phyloP scores from a whole-genome alignment of 2,797 vertebrate genomes.

The Clarias platycephalus region DNA sequence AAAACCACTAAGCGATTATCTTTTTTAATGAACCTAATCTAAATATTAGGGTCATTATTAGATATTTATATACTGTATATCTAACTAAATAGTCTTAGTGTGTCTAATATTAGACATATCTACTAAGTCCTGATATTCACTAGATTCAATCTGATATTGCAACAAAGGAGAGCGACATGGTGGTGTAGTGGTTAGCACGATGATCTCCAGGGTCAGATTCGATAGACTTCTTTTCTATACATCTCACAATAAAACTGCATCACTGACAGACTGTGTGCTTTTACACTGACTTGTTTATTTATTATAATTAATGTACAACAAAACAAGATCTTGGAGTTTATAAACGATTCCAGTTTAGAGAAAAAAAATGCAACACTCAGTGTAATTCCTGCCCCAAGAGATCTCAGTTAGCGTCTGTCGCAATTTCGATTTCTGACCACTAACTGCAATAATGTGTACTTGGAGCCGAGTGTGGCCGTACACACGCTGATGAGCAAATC shows the following conservation, averaged over 20 bases:
- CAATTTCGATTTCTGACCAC: background rate
- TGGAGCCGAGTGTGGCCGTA: background rate
- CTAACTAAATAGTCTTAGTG: no score
- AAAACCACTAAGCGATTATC: no score
- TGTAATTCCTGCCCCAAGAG: background rate
- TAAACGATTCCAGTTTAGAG: background rate
- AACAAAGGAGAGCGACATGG: no score
- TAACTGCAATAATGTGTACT: background rate
- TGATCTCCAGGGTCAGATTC: no score
- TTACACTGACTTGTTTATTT: background rate
- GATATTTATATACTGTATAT: no score
- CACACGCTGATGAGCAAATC: background rate
- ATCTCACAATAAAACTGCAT: background rate
- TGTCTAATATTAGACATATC: no score
- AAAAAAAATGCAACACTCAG: background rate
- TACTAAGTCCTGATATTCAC: no score
- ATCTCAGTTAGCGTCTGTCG: background rate
- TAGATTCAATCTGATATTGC: no score
- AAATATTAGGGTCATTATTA: no score
- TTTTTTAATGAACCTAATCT: no score
- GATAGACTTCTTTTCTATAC: no score
- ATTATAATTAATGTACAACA: background rate
- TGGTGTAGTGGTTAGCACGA: no score
- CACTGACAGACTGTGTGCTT: background rate
- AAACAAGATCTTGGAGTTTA: background rate